Conservation (phyloP, 2,113 vertebrate genomes). For the Elaphurus davidianus region DNA sequence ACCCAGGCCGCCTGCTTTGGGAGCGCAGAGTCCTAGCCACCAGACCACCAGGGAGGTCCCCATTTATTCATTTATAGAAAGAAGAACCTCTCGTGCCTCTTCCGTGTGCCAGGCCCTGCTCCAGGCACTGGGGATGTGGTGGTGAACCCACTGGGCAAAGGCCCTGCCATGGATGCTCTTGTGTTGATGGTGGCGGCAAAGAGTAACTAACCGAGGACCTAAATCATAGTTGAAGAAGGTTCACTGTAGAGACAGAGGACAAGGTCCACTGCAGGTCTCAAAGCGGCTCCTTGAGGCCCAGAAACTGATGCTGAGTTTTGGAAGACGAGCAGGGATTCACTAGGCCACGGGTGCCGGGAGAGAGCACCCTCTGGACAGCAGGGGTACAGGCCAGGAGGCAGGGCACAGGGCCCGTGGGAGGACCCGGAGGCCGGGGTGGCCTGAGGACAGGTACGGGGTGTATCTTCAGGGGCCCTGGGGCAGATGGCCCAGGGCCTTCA, state of each 20-base stretch:
- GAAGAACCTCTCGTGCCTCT: rapidly evolving
- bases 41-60: neutral
- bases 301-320: neutral
- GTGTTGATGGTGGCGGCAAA: neutral
- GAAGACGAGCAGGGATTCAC: neutral
- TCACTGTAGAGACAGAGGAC: neutral
- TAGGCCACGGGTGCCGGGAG: neutral
- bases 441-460: rapidly evolving
- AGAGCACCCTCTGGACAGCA: neutral
- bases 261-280: neutral
- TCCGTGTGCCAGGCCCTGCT: neutral
- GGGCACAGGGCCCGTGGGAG: rapidly evolving
- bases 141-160: rapidly evolving
- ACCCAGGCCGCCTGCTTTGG: neutral
- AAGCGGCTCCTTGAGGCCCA: neutral
- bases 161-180: rapidly evolving
- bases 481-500: neutral
- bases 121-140: too few species aligned
- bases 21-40: neutral
- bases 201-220: neutral
- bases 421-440: rapidly evolving
- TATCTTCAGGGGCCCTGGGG: neutral
- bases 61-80: neutral
- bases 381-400: rapidly evolving
- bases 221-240: neutral